Percentiles rank a stretch among this genome's conserved stretches.
These are phyloP conservation scores for Scatophagus argus DNA, from an alignment of 2,113 vertebrate genomes.

Conservation along the genomic window DNA sequence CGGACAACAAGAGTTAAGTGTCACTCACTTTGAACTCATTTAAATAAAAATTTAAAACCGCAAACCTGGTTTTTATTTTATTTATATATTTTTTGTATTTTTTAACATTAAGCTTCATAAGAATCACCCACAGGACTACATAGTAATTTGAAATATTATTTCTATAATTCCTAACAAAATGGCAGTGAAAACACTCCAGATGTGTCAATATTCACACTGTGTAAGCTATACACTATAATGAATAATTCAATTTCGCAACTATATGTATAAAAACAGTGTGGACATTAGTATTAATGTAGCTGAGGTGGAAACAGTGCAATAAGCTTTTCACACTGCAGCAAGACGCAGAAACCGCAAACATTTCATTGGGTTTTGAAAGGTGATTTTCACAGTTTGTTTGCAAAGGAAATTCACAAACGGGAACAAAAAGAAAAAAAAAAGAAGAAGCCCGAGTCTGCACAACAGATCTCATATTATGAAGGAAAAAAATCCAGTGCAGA, in stretches of 20 bases:
- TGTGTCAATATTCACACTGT: background rate
- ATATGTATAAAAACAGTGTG: background rate
- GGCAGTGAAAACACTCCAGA: background rate
- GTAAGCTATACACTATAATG: background rate
- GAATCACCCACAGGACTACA: background rate
- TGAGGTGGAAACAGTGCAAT: constrained; percentile 4
- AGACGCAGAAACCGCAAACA: too few relatives aligned
- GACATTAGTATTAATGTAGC: background rate
- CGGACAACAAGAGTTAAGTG: constrained; percentile 11
- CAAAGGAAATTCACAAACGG: background rate
- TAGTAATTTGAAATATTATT: constrained; percentile 2
- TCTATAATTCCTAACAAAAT: constrained; percentile 12
- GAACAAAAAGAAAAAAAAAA: background rate
- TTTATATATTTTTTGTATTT: too few relatives aligned
- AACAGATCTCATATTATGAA: background rate
- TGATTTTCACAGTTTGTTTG: constrained; percentile 2
- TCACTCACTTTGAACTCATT: constrained; percentile 15
- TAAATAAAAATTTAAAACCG: constrained; percentile 27
- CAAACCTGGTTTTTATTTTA: background rate
- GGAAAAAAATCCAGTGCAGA: background rate
- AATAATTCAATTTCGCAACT: background rate
- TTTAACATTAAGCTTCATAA: background rate
- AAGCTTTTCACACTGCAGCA: background rate
- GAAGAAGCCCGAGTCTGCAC: background rate
- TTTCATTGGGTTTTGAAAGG: background rate